Base-by-base conservation (phyloP, 2,797 vertebrate species). In the Glossophaga mutica region DNA sequence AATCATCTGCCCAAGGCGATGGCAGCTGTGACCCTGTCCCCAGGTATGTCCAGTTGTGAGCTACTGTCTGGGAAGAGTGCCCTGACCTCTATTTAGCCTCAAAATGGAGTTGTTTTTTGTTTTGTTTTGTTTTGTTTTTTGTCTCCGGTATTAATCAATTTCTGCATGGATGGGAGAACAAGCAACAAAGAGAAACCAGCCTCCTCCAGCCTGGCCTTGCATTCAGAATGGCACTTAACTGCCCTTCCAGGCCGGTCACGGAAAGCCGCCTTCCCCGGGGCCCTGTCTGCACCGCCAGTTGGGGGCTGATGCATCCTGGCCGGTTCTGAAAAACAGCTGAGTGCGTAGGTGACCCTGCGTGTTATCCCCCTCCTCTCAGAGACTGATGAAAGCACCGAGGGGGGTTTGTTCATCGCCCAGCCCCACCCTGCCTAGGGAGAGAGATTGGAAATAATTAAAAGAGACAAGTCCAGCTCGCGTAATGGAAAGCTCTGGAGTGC, bases 391-490 rank as follows among this genome's bases (percentile, higher is more conserved):
- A 91, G 46, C 18, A 44, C 42, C 0, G 0, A 42, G 50, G 44
- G 55, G 42, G 21, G 15, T 67, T 42, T 70, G 39, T 57, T 59
- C 85, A 2, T 83, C 46, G 2, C 46, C 52, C 24, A 18, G 67
- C 71, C 79, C 79, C 70, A 26, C 78, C 77, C 90, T 82, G 81
- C 82, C 32, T 26, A 2, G 19, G 74, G 90, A 93, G 77, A 86
- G 67, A 76, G 85, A 48, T 74, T 91, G 90, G 92, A 96, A 96
- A 59, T 92, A 90, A 94, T 96, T 44, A 87, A 92, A 94, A 29
- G 78, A 92, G 95, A 95, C 88, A 93, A 39, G 71, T 68, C 89
- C 8, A 6, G 88, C 79, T 76, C 74, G 62, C 24, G 16, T 84
- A 32, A 73, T 70, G 85, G 95, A 93, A 87, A 71, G 78, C 77